Evolutionary conservation across 2,888 invertebrate species (phyloP).

Genomic region (Parapristionchus giblindavisi): DNA sequence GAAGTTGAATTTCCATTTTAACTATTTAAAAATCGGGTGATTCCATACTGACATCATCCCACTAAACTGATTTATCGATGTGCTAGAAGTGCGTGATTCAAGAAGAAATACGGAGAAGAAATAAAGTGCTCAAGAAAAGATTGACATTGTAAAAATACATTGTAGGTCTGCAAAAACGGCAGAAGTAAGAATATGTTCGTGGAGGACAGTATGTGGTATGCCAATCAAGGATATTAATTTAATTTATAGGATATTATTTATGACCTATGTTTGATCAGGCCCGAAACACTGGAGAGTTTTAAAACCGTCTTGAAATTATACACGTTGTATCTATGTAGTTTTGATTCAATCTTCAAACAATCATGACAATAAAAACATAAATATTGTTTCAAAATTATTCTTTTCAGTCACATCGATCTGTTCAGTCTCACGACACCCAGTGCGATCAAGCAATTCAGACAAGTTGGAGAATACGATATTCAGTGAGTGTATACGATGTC

Average conservation of each 20-base stretch:
- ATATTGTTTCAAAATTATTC: too few relatives aligned
- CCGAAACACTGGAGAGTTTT: too few relatives aligned
- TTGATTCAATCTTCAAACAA: too few relatives aligned
- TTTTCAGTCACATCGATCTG: conserved; percentile 23
- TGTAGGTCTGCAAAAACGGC: conserved; percentile 16
- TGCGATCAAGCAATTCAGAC: conserved; percentile 12
- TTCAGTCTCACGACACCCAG: conserved; percentile 11
- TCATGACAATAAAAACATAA: too few relatives aligned
- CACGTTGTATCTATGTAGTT: too few relatives aligned
- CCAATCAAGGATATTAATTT: too few relatives aligned
- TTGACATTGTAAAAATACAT: background rate
- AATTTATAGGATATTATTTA: too few relatives aligned
- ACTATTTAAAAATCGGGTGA: too few relatives aligned
- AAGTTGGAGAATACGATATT: conserved; percentile 20
- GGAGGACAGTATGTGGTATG: conserved; percentile 15
- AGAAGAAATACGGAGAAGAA: background rate
- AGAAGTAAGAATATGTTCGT: conserved; percentile 23
- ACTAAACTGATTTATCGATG: background rate
- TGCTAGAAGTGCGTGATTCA: background rate
- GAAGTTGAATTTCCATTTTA: too few relatives aligned
- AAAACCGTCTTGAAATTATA: too few relatives aligned
- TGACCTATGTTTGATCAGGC: too few relatives aligned
- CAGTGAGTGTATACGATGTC: background rate
- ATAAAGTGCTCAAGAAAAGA: background rate
- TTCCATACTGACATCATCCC: too few relatives aligned